Base-by-base conservation (phyloP, 2,113 vertebrate genomes). In the Axis porcinus region DNA sequence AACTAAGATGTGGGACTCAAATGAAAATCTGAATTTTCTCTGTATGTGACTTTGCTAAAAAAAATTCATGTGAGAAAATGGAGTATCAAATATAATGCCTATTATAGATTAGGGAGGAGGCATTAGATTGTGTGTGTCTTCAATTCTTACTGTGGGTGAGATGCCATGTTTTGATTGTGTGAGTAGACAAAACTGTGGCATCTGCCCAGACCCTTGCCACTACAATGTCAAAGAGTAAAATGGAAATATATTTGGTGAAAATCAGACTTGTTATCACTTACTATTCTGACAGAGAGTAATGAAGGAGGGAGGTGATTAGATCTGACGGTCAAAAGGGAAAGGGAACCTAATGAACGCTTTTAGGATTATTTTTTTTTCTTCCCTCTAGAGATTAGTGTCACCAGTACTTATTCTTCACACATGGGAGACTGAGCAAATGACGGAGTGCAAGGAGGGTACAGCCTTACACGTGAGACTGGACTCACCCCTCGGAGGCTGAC, bases 351-450 rank as follows among this genome's bases (percentile, higher is more conserved):
- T 98, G 97, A 98, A 97, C 60, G 79, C 8, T 30, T 95, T 97
- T 76, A 58, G 89, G 95, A 87, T 97, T 95, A 96, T 86, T 96
- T 94, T 78, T 95, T 92, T 95, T 88, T 67, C 79, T 93, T 97
- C 67, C 70, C 83, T 84, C 7, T 25, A 89, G 90, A 98, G 96
- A 97, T 98, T 98, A 97, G 96, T 97, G 97, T 97, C 97, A 91
- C 33, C 89, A 70, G 88, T 27, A 57, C 45, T 98, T 76, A 96
- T 93, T 91, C 86, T 95, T 93, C 97, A 84, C 62, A 33, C 36
- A 89, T 62, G 91, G 96, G 30, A 97, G 95, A 97, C 70, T 97
- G 97, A 97, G 79, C 91, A 97, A 86, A 89, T 86, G 30, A 94
- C 94, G 93, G 79, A 92, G 27, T 95, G 23, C 74, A 87, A 23